A percentile compares a stretch with the other conserved stretches of the same genome.
phyloP scores from a whole-genome alignment of 2,888 invertebrate species.

The Stenurella melanura region DNA sequence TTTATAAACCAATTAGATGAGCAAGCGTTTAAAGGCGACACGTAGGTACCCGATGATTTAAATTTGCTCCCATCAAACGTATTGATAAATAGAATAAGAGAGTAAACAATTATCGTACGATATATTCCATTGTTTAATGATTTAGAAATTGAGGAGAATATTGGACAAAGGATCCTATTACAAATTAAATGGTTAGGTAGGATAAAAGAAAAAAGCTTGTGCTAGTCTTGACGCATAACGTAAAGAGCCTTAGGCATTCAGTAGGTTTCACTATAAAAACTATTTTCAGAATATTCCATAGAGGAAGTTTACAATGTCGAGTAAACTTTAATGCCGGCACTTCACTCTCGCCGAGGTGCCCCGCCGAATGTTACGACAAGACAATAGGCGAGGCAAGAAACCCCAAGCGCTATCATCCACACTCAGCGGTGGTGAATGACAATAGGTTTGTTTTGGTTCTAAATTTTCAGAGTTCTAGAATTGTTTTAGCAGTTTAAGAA shows the following conservation, averaged over 20 bases:
- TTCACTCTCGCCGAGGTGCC: too few relatives aligned
- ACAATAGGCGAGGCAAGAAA: too few relatives aligned
- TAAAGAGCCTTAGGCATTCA: neutral
- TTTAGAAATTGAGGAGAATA: neutral
- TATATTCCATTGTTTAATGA: neutral
- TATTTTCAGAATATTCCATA: too few relatives aligned
- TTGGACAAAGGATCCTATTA: neutral
- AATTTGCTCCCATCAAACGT: neutral
- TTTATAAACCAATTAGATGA: constrained; percentile 31
- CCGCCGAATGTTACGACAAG: too few relatives aligned
- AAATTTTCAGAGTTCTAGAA: too few relatives aligned
- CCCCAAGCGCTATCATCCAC: too few relatives aligned
- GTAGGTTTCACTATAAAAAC: neutral
- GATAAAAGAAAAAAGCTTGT: neutral
- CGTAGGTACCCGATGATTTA: neutral
- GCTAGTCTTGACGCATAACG: neutral
- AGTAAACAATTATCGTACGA: neutral
- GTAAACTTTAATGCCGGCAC: too few relatives aligned
- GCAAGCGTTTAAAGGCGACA: neutral
- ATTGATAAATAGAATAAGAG: neutral
- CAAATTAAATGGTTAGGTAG: neutral
- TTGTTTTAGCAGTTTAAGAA: too few relatives aligned
- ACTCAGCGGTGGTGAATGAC: too few relatives aligned
- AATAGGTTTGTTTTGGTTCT: too few relatives aligned
- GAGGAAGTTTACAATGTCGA: too few relatives aligned